phyloP scores from a whole-genome alignment of 2,113 vertebrate genomes.

The Mormoops blainvillei region DNA sequence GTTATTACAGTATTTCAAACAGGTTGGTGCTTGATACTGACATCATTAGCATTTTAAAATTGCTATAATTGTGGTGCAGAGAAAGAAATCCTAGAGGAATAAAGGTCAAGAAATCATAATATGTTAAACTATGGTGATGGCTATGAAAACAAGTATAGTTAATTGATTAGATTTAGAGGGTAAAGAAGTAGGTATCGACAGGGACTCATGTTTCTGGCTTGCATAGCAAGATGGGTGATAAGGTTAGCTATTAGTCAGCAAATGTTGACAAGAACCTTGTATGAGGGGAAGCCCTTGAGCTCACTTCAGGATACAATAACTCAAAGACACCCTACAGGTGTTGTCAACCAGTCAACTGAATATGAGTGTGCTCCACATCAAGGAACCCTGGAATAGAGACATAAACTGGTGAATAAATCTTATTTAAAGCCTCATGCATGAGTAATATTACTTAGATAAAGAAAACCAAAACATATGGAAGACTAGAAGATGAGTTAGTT shows the following conservation, averaged over 20 bases:
- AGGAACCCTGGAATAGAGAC: neutral
- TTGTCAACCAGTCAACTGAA: neutral
- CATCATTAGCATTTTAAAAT: neutral
- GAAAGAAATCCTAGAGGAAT: neutral
- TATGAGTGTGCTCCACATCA: neutral
- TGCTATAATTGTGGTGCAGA: neutral
- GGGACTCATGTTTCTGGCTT: neutral
- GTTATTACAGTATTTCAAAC: neutral
- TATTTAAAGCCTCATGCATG: neutral
- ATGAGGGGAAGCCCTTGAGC: neutral
- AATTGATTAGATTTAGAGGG: neutral
- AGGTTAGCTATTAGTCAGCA: rapidly evolving
- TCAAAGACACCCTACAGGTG: neutral
- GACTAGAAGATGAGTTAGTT: neutral
- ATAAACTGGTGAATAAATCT: neutral
- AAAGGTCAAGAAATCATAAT: neutral
- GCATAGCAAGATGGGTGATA: neutral
- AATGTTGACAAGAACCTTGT: neutral
- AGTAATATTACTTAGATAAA: neutral
- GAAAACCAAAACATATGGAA: neutral
- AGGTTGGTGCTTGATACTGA: neutral
- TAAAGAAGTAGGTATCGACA: neutral
- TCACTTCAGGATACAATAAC: neutral
- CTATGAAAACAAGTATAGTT: neutral
- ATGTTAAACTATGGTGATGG: neutral